These are phyloP conservation scores for Bactericera cockerelli DNA, from an alignment of 1,140 invertebrate genomes.

Conservation along the genomic window DNA sequence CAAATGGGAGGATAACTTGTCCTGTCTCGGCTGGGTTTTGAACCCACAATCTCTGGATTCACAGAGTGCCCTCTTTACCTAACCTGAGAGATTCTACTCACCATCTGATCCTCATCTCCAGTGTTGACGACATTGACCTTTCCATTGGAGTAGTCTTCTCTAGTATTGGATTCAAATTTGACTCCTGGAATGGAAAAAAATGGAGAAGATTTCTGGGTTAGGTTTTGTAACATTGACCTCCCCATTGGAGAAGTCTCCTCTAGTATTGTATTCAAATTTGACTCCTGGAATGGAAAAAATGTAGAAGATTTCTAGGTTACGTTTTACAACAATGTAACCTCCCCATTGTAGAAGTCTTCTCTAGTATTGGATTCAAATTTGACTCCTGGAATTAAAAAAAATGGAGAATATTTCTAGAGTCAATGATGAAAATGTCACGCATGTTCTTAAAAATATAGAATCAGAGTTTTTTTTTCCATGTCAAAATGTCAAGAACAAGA, in stretches of 20 bases:
- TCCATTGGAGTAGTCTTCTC: conserved; percentile 25
- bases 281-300: conserved; percentile 32
- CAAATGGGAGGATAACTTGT: too few relatives aligned
- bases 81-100: too few relatives aligned
- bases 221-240: conserved; percentile 37
- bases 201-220: too few relatives aligned
- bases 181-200: conserved; percentile 32
- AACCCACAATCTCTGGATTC: too few relatives aligned
- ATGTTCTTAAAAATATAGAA: too few relatives aligned
- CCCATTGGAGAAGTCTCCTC: conserved; percentile 25
- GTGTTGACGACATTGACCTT: conserved; percentile 41
- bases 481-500: too few relatives aligned
- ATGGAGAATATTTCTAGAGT: too few relatives aligned
- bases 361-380: conserved; percentile 23
- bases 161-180: conserved; percentile 23
- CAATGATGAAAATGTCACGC: too few relatives aligned
- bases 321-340: conserved; percentile 36
- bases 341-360: conserved; percentile 26
- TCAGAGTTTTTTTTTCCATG: too few relatives aligned
- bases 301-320: too few relatives aligned
- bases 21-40: too few relatives aligned
- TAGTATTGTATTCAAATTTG: conserved; percentile 23
- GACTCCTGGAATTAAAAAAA: conserved; percentile 31
- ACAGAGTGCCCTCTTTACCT: too few relatives aligned
- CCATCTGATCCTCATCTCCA: conserved; percentile 53